Conservation (phyloP, 1,140 invertebrate species). For the Hesperophylax magnus region DNA sequence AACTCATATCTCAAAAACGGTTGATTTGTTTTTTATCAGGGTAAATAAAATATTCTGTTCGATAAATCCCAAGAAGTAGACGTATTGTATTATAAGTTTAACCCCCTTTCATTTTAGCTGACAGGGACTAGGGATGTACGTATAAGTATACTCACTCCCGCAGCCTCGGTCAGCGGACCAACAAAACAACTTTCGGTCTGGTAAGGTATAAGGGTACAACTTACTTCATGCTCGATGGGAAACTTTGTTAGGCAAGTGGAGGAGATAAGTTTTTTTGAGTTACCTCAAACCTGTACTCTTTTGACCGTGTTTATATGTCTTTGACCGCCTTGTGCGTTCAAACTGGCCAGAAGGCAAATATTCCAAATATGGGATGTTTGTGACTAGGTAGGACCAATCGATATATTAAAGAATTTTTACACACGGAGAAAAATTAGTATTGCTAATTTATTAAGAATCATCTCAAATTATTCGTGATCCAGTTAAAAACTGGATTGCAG, state of each 20-base stretch:
- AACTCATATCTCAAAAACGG: no score
- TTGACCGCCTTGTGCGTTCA: background rate
- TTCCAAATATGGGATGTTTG: background rate
- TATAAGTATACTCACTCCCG: background rate
- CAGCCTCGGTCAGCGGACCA: background rate
- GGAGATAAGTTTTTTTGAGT: constrained; percentile 22
- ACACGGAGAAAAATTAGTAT: no score
- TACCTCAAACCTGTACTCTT: background rate
- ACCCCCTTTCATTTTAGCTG: no score
- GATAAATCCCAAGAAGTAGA: no score
- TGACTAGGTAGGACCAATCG: background rate
- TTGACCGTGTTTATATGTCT: background rate
- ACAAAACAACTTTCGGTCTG: constrained; percentile 51
- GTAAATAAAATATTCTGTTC: no score
- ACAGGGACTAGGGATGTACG: no score
- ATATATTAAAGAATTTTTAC: no score
- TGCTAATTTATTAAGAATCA: no score
- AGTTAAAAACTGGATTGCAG: no score
- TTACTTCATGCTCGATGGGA: constrained; percentile 27
- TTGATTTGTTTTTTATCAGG: no score
- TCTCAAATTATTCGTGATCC: no score
- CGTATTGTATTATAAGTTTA: no score
- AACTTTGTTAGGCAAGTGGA: constrained; percentile 30
- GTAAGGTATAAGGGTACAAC: constrained; percentile 11
- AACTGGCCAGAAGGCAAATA: background rate